A percentile compares a stretch with the other conserved stretches of the same genome.
phyloP scores from a whole-genome alignment of 2,113 vertebrate species.

The Elanus axillaris region DNA sequence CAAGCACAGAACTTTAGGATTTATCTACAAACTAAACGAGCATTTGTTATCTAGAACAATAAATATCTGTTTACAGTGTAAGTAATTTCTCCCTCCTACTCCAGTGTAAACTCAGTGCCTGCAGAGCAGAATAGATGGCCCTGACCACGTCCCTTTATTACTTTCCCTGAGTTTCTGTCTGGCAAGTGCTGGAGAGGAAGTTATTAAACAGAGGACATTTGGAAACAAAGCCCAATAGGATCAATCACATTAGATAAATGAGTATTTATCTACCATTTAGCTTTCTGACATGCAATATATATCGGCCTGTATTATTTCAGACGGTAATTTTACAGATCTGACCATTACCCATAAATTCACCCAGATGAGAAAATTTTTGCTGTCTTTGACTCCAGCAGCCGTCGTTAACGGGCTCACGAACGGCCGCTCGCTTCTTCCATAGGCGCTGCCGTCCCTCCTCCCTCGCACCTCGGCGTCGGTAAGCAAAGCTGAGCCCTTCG shows the following conservation, averaged over 20 bases:
- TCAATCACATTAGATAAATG: background rate
- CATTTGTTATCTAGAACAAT: background rate
- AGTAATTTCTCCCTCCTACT: background rate
- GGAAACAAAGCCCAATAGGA: background rate
- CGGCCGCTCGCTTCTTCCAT: fast-evolving
- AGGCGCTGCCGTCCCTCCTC: background rate
- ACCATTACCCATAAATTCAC: background rate
- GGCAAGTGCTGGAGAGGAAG: background rate
- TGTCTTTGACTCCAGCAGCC: background rate
- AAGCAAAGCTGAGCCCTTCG: background rate
- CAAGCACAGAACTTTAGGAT: background rate
- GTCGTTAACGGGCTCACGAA: background rate
- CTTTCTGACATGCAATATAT: background rate
- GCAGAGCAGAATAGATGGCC: background rate
- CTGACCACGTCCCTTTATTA: background rate
- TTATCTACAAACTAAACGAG: background rate
- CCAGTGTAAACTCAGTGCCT: background rate
- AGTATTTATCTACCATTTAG: background rate
- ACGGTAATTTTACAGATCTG: background rate
- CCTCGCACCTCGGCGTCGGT: fast-evolving
- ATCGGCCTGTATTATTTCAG: background rate
- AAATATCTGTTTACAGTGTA: background rate
- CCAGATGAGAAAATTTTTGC: background rate
- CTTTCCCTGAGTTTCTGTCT: background rate
- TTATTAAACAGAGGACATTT: background rate